These are phyloP conservation scores for Dicaeum eximium DNA, from an alignment of 2,113 vertebrate species.

Conservation along the genomic window DNA sequence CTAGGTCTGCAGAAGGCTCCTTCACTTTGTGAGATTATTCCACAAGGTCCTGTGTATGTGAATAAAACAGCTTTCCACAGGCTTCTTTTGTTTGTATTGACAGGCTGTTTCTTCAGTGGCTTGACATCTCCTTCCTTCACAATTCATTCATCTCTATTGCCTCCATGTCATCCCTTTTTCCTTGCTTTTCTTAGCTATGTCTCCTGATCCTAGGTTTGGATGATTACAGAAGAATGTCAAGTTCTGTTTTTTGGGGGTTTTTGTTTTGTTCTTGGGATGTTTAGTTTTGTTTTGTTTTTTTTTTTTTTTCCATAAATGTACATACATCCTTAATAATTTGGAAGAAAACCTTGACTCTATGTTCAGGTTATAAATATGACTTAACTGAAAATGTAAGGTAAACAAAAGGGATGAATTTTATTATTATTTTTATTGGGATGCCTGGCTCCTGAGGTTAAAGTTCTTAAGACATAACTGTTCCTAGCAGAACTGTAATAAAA, in stretches of 20 bases:
- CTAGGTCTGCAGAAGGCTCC: not conserved
- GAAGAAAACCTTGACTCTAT: not conserved
- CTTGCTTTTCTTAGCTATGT: not conserved
- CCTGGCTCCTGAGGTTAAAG: not conserved
- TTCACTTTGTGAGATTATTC: not conserved
- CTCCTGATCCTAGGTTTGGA: not conserved
- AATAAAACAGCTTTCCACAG: not conserved
- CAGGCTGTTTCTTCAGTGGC: not conserved
- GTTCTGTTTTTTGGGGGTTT: fast-evolving
- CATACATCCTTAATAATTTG: not conserved
- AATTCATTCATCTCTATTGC: not conserved
- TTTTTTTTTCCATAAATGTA: not conserved
- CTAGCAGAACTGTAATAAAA: slow-evolving; percentile 22
- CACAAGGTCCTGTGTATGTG: not conserved
- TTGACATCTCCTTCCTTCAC: not conserved
- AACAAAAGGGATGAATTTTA: not conserved
- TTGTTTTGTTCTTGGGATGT: not conserved
- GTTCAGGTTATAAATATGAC: not conserved
- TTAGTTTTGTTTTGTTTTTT: not conserved
- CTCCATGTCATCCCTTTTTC: not conserved
- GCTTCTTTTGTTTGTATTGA: not conserved
- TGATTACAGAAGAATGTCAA: not conserved
- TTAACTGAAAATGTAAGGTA: not conserved
- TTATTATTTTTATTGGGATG: not conserved
- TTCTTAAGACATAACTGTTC: not conserved